These are phyloP conservation scores for Chlamydotis undulata DNA, from an alignment of 2,113 vertebrate genomes.

Conservation along the genomic window DNA sequence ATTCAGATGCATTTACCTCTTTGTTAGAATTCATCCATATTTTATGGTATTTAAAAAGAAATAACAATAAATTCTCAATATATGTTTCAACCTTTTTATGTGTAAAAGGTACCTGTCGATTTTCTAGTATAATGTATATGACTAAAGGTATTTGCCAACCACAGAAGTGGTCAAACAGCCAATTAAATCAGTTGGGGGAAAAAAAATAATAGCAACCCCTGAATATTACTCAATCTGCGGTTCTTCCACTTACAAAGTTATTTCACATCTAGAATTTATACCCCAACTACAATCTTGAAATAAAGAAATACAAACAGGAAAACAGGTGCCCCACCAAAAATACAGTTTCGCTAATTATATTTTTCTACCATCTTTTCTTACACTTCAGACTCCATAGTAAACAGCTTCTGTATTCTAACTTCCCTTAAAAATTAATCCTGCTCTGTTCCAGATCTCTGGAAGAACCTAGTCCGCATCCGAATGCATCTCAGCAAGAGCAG, in stretches of 20 bases:
- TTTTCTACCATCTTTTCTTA: not conserved
- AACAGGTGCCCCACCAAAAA: not conserved
- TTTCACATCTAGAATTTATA: not conserved
- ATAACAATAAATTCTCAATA: not conserved
- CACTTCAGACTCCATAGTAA: not conserved
- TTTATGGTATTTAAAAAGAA: conserved; percentile 7
- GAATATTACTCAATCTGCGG: not conserved
- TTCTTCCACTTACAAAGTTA: not conserved
- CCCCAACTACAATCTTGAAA: not conserved
- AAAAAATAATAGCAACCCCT: not conserved
- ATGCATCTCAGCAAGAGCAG: not conserved
- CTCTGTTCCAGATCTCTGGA: not conserved
- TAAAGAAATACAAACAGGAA: not conserved
- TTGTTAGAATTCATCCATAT: not conserved
- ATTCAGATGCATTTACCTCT: conserved; percentile 9
- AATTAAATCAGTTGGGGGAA: not conserved
- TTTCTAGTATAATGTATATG: not conserved
- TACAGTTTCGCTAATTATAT: not conserved
- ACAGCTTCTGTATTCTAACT: not conserved
- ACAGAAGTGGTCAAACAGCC: not conserved
- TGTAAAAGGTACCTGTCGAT: not conserved
- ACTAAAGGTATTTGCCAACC: not conserved
- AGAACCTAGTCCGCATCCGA: not conserved
- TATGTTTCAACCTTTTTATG: not conserved
- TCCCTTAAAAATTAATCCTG: not conserved